Percentiles rank a stretch among this genome's conserved stretches.
Evolutionary conservation across 2,888 invertebrate genomes (phyloP).

Genomic region (Amblyjoppa proteus): DNA sequence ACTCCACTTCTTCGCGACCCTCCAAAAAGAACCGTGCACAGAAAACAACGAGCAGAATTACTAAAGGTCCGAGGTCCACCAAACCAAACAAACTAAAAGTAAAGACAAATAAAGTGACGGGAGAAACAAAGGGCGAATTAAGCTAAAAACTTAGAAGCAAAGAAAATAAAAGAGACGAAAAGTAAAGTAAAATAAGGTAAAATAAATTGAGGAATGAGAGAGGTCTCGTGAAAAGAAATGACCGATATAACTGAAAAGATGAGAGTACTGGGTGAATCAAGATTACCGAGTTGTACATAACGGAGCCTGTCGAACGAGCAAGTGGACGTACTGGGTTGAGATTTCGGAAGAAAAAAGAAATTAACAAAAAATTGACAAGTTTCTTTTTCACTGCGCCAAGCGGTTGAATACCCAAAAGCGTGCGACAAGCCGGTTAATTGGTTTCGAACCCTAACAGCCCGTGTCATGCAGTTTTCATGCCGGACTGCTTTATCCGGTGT

Average conservation of each 20-base stretch:
- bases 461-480: conserved; percentile 53
- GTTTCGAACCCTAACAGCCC: conserved; percentile 53
- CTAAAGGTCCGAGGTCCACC: too few species aligned
- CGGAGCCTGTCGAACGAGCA: conserved; percentile 1
- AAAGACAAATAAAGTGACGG: too few species aligned
- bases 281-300: neutral
- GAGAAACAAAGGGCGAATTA: too few species aligned
- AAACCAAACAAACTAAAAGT: too few species aligned
- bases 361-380: neutral
- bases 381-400: conserved; percentile 18
- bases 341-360: neutral
- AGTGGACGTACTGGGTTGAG: neutral
- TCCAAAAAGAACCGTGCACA: too few species aligned
- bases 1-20: too few species aligned
- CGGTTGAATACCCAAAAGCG: conserved; percentile 3
- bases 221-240: neutral
- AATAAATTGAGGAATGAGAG: neutral
- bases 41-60: too few species aligned
- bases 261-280: neutral
- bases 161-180: conserved; percentile 15
- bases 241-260: neutral
- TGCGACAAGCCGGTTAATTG: conserved; percentile 49
- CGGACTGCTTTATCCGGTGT: conserved; percentile 35
- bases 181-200: neutral
- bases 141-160: neutral